Base-by-base conservation (phyloP, 2,888 invertebrate genomes). In the Halocaridina rubra region DNA sequence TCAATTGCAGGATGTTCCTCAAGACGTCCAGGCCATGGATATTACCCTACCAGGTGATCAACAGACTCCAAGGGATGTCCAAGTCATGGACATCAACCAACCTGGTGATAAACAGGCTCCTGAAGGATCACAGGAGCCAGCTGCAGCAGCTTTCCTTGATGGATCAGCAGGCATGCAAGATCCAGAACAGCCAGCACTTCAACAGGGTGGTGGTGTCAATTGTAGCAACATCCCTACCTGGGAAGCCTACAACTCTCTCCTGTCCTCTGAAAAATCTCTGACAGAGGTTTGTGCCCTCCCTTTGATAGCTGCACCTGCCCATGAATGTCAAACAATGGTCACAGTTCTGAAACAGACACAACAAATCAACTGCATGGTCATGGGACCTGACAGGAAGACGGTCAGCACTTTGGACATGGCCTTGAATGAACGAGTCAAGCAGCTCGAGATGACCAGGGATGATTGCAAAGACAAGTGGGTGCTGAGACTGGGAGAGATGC, bases 151-250 rank as follows among this genome's bases (percentile, higher is more conserved):
- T 74, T 74, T 74, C 74, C 39, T 19, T 33, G 74, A 22, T 74
- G 74, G 22, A 27, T 74, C 74, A 74, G 22, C 74, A 72, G 72
- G 32, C 72, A 72, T 72, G 72, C 72, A 72, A 72, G 72, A 72
- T 72, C 72, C 72, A 72, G 74, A 74, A 74, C 74, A 74, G 74
- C 46, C 74, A 74, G 74, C 74, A 74, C n/a, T n/a, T n/a, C 74
- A 75, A 75, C 53, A 75, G 53, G 75, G 46, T 53, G 53, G 27
- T 22, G 24, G 53, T 75, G 75, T 5, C 72, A 75, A 32, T n/a
- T 76, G 57, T 72, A n/a, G n/a, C 4, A 3, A 3, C 4, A 53
- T 3, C 3, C 53, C 19, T 72, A 33, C 72, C 39, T 72, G 39
- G 72, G 39, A 33, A 72, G 72, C 72, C 72, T 72, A 33, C 72